These are phyloP conservation scores for Blastobasis adustella DNA, from an alignment of 2,888 invertebrate genomes.

Conservation along the genomic window DNA sequence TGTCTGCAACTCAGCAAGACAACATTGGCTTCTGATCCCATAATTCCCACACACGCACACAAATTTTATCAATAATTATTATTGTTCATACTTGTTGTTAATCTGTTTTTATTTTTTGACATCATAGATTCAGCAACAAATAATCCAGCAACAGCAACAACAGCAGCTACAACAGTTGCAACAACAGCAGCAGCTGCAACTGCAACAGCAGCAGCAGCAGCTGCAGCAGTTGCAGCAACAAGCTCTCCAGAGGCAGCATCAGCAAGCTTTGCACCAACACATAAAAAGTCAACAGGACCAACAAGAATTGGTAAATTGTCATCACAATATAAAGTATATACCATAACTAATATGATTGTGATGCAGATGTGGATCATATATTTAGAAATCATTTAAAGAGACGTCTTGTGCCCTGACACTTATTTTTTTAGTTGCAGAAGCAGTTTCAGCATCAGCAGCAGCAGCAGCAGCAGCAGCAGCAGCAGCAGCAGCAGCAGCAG, in stretches of 20 bases:
- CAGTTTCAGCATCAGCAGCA: slow-evolving; percentile 39
- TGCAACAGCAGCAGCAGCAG: slow-evolving; percentile 48
- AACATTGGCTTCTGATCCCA: too few species aligned
- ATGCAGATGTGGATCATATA: too few species aligned
- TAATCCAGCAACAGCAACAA: slow-evolving; percentile 37
- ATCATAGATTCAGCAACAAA: slow-evolving; percentile 56
- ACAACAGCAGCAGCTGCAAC: slow-evolving; percentile 41
- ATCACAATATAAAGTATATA: slow-evolving; percentile 10
- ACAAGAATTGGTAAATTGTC: slow-evolving; percentile 53
- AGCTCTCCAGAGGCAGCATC: slow-evolving; percentile 54
- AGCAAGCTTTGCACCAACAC: slow-evolving; percentile 76
- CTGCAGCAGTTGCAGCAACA: slow-evolving; percentile 46
- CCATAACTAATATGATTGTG: too few species aligned
- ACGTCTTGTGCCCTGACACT: too few species aligned
- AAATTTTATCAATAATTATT: too few species aligned
- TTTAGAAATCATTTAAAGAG: too few species aligned
- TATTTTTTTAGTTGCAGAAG: slow-evolving; percentile 43
- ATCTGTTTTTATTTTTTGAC: too few species aligned
- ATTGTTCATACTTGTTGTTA: too few species aligned
- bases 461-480: slow-evolving; percentile 49
- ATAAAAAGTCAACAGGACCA: slow-evolving; percentile 73
- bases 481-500: slow-evolving; percentile 43
- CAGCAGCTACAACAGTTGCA: slow-evolving; percentile 46
- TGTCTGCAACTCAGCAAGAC: too few species aligned
- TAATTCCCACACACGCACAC: too few species aligned